Evolutionary conservation across 2,113 vertebrate genomes (phyloP).

Genomic region (Pluvialis apricaria): DNA sequence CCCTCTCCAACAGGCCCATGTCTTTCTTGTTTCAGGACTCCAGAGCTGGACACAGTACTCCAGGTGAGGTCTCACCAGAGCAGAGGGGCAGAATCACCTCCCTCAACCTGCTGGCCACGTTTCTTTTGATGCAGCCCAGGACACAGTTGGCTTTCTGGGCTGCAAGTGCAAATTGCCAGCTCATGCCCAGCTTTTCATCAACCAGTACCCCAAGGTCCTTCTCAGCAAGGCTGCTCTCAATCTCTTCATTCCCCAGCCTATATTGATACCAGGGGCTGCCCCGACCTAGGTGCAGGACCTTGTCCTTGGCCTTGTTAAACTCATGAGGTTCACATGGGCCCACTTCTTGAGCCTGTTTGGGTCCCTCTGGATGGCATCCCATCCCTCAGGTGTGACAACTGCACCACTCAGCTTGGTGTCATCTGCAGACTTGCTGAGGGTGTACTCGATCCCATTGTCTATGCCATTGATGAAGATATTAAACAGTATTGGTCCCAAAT

Average conservation of each 20-base stretch:
- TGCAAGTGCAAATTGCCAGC: neutral
- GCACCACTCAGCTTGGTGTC: neutral
- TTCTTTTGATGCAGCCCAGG: neutral
- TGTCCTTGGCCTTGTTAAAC: neutral
- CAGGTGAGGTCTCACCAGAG: neutral
- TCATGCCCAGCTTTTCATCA: neutral
- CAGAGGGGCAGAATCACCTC: neutral
- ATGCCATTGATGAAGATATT: neutral
- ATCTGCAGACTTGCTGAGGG: neutral
- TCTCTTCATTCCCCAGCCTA: neutral
- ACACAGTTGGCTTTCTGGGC: neutral
- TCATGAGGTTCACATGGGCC: neutral
- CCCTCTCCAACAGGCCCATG: neutral
- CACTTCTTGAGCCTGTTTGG: neutral
- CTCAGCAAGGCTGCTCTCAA: neutral
- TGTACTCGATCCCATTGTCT: neutral
- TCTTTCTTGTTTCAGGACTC: neutral
- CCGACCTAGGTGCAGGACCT: neutral
- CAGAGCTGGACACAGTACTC: neutral
- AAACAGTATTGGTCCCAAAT: neutral
- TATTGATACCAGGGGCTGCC: neutral
- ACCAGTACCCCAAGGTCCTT: neutral
- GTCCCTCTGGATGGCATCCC: neutral
- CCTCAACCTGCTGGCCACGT: neutral
- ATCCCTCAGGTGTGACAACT: neutral